phyloP scores from a whole-genome alignment of 2,113 vertebrate species.

The Tretioscincus oriximinensis region DNA sequence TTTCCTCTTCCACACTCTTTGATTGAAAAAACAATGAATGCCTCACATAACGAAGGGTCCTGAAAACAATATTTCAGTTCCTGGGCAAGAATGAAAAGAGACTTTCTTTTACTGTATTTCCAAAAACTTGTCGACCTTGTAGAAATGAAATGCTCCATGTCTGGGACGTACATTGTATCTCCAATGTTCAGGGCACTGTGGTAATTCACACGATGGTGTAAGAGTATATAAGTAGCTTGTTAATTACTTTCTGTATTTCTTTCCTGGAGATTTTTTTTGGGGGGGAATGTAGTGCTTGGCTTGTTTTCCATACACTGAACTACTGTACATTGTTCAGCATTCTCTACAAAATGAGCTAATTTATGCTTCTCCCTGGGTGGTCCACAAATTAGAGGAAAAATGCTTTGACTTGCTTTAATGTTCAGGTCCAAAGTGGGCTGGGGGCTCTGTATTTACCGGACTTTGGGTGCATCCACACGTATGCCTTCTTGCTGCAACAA shows the following conservation, averaged over 20 bases:
- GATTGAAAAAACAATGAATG: constrained; percentile 18
- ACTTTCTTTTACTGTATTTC: neutral
- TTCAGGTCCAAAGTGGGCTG: too few species aligned
- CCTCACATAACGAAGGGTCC: neutral
- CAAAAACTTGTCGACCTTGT: neutral
- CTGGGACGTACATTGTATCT: neutral
- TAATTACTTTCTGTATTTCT: neutral
- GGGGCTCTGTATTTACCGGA: too few species aligned
- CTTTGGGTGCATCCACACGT: too few species aligned
- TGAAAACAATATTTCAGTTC: neutral
- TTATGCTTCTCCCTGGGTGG: neutral
- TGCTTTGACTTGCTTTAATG: too few species aligned
- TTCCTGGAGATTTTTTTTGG: neutral
- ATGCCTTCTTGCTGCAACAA: too few species aligned
- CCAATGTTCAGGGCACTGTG: neutral
- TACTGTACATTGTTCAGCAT: neutral
- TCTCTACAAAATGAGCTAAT: neutral
- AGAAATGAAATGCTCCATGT: neutral
- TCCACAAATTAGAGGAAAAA: too few species aligned
- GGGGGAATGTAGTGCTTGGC: neutral
- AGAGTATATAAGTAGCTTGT: too few species aligned
- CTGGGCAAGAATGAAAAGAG: neutral
- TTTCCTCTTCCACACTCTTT: constrained; percentile 26
- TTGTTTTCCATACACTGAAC: neutral
- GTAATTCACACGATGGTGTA: neutral